Conservation (phyloP, 2,797 vertebrate species). For the Meda fulgida region DNA sequence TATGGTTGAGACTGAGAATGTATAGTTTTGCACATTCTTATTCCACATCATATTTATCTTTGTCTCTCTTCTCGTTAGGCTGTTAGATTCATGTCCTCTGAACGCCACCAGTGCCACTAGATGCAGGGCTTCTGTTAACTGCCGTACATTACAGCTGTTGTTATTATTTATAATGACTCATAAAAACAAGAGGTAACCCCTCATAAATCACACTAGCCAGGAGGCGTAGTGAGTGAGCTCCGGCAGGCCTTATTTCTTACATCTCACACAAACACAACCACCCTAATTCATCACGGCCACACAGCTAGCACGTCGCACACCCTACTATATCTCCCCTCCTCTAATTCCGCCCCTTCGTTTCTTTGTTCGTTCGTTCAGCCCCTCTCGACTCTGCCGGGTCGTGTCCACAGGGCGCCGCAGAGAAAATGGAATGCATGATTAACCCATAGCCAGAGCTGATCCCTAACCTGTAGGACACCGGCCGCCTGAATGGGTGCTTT, state of each 20-base stretch:
- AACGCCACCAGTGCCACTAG: constrained; percentile 18
- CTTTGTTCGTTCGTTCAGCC: not conserved
- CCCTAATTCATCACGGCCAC: constrained; percentile 61
- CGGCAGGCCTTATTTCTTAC: constrained; percentile 64
- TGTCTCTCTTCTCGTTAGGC: not conserved
- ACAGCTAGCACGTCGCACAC: constrained; percentile 32
- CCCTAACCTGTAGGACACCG: constrained; percentile 56
- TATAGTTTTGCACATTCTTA: not conserved
- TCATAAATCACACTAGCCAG: constrained; percentile 63
- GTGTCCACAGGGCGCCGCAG: constrained; percentile 24
- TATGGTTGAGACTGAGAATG: not conserved
- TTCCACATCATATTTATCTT: constrained; percentile 8
- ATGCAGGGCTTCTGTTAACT: constrained; percentile 42
- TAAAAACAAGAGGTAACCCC: constrained; percentile 59
- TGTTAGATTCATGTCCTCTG: constrained; percentile 19
- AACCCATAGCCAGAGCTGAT: constrained; percentile 53
- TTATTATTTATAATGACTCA: constrained; percentile 69
- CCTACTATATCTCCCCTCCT: constrained; percentile 48
- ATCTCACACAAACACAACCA: constrained; percentile 64
- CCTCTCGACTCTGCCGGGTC: constrained; percentile 5
- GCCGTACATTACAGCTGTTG: constrained; percentile 60
- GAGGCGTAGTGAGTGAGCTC: constrained; percentile 50
- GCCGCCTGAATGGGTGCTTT: constrained; percentile 56
- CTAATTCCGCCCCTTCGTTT: constrained; percentile 47
- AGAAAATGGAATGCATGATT: constrained; percentile 62